Conservation (phyloP, 2,888 invertebrate species). For the Drosophila heteroneura region DNA sequence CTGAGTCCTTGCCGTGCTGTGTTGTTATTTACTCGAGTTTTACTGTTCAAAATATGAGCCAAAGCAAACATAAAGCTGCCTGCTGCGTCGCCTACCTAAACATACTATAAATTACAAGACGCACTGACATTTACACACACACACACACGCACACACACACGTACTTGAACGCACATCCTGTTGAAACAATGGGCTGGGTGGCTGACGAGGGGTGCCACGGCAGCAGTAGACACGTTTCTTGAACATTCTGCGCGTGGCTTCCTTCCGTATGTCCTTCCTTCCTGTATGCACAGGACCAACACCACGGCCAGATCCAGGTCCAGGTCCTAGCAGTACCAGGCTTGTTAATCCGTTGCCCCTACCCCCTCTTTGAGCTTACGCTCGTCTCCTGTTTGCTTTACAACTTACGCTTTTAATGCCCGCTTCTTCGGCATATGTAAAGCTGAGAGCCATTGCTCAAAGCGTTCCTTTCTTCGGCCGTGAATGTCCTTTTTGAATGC, state of each 20-base stretch:
- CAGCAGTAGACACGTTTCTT: constrained; percentile 63
- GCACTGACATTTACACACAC: constrained; percentile 54
- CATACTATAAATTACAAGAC: constrained; percentile 62
- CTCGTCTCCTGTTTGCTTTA: constrained; percentile 51
- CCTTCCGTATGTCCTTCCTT: constrained; percentile 61
- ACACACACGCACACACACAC: constrained; percentile 18
- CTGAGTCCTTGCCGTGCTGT: constrained; percentile 19
- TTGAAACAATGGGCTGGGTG: constrained; percentile 52
- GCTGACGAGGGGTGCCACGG: constrained; percentile 23
- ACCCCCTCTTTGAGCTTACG: background rate
- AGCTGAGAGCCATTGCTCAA: constrained; percentile 50
- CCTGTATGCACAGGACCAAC: constrained; percentile 31
- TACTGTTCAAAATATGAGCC: constrained; percentile 67
- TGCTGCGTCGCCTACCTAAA: constrained; percentile 51
- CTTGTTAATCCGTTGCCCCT: constrained; percentile 45
- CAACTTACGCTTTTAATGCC: constrained; percentile 62
- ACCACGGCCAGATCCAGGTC: background rate
- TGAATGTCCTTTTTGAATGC: constrained; percentile 58
- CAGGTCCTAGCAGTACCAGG: constrained; percentile 8
- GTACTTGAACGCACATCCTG: constrained; percentile 61
- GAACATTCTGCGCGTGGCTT: constrained; percentile 64
- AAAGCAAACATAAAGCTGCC: constrained; percentile 59
- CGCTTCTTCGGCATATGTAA: constrained; percentile 56
- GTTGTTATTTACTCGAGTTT: constrained; percentile 61
- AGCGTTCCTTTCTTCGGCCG: constrained; percentile 46